Evolutionary conservation across 2,888 invertebrate species (phyloP).

Genomic region (Agonopterix arenella): DNA sequence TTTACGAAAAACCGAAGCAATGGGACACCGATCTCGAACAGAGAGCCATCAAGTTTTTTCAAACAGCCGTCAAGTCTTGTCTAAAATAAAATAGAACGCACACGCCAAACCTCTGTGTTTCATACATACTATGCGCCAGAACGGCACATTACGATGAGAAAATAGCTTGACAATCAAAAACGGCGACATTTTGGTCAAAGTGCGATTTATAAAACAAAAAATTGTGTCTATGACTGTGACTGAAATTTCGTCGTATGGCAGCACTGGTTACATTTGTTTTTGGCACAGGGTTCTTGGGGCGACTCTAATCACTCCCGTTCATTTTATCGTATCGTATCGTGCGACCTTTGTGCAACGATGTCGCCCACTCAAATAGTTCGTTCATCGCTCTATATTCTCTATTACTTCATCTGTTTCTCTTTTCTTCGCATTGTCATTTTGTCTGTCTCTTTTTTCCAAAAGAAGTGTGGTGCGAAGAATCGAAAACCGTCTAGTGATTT

Average conservation of each 20-base stretch:
- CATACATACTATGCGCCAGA: conserved; percentile 75
- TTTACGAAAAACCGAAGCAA: conserved; percentile 64
- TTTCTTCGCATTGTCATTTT: no score
- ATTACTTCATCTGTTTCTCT: no score
- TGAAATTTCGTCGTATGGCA: not conserved
- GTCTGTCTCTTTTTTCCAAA: no score
- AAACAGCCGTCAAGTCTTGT: conserved; percentile 71
- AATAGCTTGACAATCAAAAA: conserved; percentile 75
- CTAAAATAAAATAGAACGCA: conserved; percentile 74
- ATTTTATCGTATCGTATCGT: no score
- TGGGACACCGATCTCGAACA: conserved; percentile 46
- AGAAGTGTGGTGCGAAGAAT: not conserved
- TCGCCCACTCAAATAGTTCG: no score
- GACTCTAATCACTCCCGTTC: no score
- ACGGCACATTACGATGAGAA: conserved; percentile 76
- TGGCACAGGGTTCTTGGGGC: not conserved
- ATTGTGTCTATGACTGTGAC: conserved; percentile 29
- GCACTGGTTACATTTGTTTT: not conserved
- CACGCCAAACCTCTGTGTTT: conserved; percentile 69
- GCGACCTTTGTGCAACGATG: no score
- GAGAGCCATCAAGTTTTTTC: conserved; percentile 60
- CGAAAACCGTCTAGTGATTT: not conserved
- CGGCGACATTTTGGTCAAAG: conserved; percentile 73
- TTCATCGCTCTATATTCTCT: no score
- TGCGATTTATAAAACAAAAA: conserved; percentile 57